Conservation (phyloP, 2,113 vertebrate species). For the Eolophus roseicapilla region DNA sequence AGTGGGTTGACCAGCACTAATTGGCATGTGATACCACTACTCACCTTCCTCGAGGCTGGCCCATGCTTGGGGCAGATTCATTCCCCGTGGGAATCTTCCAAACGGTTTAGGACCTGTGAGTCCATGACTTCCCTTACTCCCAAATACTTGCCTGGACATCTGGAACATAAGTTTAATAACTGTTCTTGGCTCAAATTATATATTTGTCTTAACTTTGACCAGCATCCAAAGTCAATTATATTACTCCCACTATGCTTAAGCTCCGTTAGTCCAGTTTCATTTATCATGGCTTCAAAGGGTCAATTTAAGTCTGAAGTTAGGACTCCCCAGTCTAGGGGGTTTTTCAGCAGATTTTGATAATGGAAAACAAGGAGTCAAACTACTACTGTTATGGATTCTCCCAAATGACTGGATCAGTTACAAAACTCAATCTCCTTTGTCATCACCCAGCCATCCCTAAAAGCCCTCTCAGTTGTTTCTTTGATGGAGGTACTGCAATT, state of each 20-base stretch:
- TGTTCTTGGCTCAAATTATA: not conserved
- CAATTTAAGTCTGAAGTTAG: not conserved
- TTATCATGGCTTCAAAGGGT: not conserved
- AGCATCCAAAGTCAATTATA: not conserved
- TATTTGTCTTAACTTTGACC: not conserved
- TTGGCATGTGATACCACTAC: not conserved
- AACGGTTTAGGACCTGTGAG: no score
- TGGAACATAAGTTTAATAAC: not conserved
- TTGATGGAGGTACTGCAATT: not conserved
- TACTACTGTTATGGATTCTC: not conserved
- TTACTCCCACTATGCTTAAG: not conserved
- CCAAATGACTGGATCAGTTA: not conserved
- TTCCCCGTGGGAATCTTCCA: no score
- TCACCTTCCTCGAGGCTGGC: not conserved
- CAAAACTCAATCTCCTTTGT: not conserved
- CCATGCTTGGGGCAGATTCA: no score
- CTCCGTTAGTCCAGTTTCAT: not conserved
- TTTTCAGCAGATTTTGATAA: not conserved
- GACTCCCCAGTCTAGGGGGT: not conserved
- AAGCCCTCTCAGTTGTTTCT: not conserved
- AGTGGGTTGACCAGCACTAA: not conserved
- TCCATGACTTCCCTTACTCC: no score
- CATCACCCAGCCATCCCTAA: not conserved
- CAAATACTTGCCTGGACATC: no score
- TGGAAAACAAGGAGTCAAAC: not conserved